Conservation (phyloP, 2,113 vertebrate species). For the Malurus elegans region DNA sequence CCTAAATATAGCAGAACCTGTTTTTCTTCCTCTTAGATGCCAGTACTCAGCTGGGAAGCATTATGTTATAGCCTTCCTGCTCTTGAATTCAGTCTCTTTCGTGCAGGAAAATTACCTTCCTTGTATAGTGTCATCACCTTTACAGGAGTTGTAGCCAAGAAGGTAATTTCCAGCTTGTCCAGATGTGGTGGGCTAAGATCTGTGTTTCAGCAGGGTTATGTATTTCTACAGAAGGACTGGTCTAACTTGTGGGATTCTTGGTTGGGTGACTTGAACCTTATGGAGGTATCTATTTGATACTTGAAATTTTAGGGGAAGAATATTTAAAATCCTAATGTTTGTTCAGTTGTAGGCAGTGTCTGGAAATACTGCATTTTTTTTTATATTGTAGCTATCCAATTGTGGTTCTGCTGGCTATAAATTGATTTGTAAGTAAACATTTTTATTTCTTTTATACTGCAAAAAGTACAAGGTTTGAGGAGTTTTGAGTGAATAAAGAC, state of each 20-base stretch:
- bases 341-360: not conserved
- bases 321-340: not conserved
- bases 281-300: not conserved
- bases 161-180: not conserved
- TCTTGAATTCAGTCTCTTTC: not conserved
- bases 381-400: not conserved
- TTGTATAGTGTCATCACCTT: not conserved
- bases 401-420: not conserved
- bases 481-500: conserved; percentile 32
- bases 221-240: not conserved
- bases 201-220: not conserved
- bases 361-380: conserved; percentile 7
- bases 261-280: not conserved
- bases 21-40: not conserved
- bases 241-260: not conserved
- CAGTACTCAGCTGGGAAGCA: not conserved
- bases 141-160: not conserved
- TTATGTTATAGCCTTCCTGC: not conserved
- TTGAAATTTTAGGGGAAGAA: not conserved
- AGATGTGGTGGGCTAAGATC: not conserved
- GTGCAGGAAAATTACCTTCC: not conserved
- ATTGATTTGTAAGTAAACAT: conserved; percentile 11
- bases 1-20: not conserved
- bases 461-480: not conserved
- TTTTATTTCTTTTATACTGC: conserved; percentile 51